Evolutionary conservation across 2,797 vertebrate species (phyloP).

Genomic region (Eurystomus glaucurus): DNA sequence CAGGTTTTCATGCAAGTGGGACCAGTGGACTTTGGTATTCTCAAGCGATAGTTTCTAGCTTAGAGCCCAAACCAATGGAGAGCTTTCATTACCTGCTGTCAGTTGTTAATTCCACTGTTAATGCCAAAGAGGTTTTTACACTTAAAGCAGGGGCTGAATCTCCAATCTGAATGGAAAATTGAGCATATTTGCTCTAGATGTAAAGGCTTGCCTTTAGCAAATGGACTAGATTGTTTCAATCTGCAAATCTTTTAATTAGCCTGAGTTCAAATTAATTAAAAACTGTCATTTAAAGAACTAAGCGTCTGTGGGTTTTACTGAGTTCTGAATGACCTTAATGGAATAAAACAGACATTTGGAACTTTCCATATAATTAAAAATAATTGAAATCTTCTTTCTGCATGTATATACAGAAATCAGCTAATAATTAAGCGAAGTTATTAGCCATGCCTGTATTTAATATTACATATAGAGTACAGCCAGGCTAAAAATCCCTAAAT

Average conservation of each 20-base stretch:
- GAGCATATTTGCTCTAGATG: neutral
- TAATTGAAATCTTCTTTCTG: constrained; percentile 16
- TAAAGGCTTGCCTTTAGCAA: constrained; percentile 8
- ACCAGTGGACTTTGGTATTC: neutral
- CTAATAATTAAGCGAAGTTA: constrained; percentile 11
- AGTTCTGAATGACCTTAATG: neutral
- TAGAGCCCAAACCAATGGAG: rapidly evolving
- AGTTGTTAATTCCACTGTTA: neutral
- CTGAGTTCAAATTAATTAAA: constrained; percentile 51
- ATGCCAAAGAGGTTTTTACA: neutral
- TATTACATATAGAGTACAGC: neutral
- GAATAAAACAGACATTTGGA: constrained; percentile 18
- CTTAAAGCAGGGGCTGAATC: neutral
- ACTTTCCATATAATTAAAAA: constrained; percentile 32
- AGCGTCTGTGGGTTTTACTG: neutral
- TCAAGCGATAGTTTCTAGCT: neutral
- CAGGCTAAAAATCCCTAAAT: neutral
- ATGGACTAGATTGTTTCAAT: neutral
- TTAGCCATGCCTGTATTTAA: neutral
- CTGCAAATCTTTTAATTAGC: constrained; percentile 58
- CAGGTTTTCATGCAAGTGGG: neutral
- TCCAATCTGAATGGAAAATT: neutral
- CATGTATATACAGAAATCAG: neutral
- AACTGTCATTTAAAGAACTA: constrained; percentile 42
- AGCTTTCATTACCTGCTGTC: neutral